phyloP scores from a whole-genome alignment of 1,140 invertebrate genomes.

The Penaeus japonicus region DNA sequence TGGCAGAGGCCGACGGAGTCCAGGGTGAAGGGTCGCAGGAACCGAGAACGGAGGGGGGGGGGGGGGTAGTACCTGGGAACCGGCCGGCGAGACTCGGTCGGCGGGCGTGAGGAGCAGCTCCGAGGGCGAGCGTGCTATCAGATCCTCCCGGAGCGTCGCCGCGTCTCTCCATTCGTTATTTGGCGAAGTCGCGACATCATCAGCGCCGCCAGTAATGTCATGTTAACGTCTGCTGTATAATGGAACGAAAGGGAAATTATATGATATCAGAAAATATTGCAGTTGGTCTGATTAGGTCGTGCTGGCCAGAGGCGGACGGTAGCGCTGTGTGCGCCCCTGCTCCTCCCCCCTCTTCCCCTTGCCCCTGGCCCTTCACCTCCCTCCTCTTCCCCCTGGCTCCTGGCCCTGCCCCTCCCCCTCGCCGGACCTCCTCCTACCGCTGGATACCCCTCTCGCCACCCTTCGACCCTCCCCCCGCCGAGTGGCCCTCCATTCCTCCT shows the following conservation, averaged over 20 bases:
- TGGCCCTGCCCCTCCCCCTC: background rate
- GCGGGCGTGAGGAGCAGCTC: too few relatives aligned
- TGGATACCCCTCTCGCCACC: background rate
- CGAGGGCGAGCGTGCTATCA: too few relatives aligned
- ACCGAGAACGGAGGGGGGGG: too few relatives aligned
- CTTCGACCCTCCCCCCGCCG: too few relatives aligned
- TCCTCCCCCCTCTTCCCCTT: background rate
- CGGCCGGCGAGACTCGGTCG: too few relatives aligned
- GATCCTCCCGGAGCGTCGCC: too few relatives aligned
- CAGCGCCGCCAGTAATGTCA: slow-evolving; percentile 15
- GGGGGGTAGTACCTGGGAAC: too few relatives aligned
- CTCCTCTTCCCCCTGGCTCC: background rate
- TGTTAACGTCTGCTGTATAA: slow-evolving; percentile 33
- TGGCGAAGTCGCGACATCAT: background rate
- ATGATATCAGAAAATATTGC: slow-evolving; percentile 35
- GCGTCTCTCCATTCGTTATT: background rate
- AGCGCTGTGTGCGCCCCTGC: slow-evolving; percentile 18
- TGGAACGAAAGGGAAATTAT: slow-evolving; percentile 35
- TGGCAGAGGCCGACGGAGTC: too few relatives aligned
- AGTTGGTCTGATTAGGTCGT: slow-evolving; percentile 26
- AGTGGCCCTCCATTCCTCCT: too few relatives aligned
- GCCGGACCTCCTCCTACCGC: background rate
- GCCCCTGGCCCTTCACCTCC: background rate
- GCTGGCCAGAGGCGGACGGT: slow-evolving; percentile 26
- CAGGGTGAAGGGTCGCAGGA: too few relatives aligned